A percentile compares a stretch with the other conserved stretches of the same genome.
Evolutionary conservation across 2,113 vertebrate species (phyloP).

Genomic region (Hystrix cristata): DNA sequence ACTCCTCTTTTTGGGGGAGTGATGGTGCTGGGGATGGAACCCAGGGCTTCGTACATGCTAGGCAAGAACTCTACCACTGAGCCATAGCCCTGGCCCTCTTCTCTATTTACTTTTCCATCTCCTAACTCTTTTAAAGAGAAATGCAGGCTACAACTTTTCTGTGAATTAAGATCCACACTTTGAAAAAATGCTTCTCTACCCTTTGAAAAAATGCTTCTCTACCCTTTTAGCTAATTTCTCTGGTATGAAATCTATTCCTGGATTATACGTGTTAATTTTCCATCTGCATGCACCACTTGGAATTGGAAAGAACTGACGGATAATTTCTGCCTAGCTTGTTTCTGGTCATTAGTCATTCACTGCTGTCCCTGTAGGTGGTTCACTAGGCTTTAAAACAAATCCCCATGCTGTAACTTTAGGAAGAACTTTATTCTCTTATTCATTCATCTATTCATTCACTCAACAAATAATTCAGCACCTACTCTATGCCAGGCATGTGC

Average conservation of each 20-base stretch:
- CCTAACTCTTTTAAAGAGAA: too few relatives aligned
- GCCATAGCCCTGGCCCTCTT: too few relatives aligned
- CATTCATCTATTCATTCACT: not conserved
- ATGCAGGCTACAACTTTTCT: too few relatives aligned
- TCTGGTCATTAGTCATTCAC: not conserved
- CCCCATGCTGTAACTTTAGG: not conserved
- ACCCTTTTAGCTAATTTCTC: not conserved
- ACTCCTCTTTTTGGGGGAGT: too few relatives aligned
- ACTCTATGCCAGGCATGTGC: not conserved
- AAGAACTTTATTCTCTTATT: not conserved
- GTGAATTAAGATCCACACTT: too few relatives aligned
- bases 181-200: too few relatives aligned
- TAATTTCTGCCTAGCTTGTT: not conserved
- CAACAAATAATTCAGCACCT: constrained; percentile 8
- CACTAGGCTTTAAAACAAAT: not conserved
- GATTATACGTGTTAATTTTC: not conserved
- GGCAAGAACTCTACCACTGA: too few relatives aligned
- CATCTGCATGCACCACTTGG: not conserved
- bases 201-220: not conserved
- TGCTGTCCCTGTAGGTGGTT: not conserved
- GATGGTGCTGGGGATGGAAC: not conserved
- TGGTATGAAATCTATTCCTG: not conserved
- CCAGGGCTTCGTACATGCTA: too few relatives aligned
- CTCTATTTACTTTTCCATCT: too few relatives aligned
- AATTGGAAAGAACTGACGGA: not conserved